Percentiles rank a stretch among this genome's conserved stretches.
Evolutionary conservation across 2,888 invertebrate genomes (phyloP).

Genomic region (Griposia aprilina): DNA sequence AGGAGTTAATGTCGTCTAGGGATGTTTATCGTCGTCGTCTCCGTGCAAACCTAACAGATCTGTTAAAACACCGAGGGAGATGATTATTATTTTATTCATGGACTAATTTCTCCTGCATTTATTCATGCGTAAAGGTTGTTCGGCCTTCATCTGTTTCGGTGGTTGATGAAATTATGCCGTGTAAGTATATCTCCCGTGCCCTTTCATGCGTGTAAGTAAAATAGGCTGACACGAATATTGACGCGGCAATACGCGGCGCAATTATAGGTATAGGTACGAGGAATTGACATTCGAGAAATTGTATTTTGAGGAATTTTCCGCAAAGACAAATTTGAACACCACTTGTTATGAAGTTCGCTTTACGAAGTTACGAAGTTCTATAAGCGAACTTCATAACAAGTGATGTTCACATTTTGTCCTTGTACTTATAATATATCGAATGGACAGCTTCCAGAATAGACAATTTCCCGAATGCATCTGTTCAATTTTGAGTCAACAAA

Average conservation of each 20-base stretch:
- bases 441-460: conserved; percentile 31
- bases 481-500: conserved; percentile 36
- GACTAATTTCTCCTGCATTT: conserved; percentile 52
- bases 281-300: neutral
- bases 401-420: conserved; percentile 23
- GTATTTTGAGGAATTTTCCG: neutral
- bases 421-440: neutral
- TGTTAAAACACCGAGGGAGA: conserved; percentile 41
- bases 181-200: conserved; percentile 43
- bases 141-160: conserved; percentile 47
- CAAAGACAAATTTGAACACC: conserved; percentile 25
- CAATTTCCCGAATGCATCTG: conserved; percentile 51
- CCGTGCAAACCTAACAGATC: conserved; percentile 13
- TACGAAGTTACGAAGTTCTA: conserved; percentile 5
- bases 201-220: conserved; percentile 60
- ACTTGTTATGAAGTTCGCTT: conserved; percentile 12
- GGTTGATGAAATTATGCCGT: conserved; percentile 47
- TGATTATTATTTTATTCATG: conserved; percentile 50
- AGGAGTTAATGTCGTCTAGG: conserved; percentile 35
- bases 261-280: neutral
- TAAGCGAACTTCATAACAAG: conserved; percentile 14
- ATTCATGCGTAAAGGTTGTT: conserved; percentile 55
- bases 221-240: conserved; percentile 52
- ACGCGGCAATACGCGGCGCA: neutral
- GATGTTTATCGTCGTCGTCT: conserved; percentile 17